Conservation (phyloP, 1,140 invertebrate genomes). For the Brevipalpus yothersi region DNA sequence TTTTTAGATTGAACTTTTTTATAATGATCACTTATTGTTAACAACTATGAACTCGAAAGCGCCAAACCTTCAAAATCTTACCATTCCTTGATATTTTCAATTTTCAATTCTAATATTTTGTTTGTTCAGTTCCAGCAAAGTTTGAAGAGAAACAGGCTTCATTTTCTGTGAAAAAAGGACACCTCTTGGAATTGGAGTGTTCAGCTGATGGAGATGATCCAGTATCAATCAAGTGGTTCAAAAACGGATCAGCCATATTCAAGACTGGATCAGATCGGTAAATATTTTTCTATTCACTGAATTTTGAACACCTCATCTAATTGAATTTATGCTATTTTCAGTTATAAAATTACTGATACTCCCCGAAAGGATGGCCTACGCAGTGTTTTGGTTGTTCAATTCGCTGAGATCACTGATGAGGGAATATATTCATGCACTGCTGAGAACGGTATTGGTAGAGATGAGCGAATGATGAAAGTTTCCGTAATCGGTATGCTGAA, state of each 20-base stretch:
- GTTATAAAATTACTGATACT: slow-evolving; percentile 14
- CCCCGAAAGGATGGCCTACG: slow-evolving; percentile 12
- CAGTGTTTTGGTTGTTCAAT: slow-evolving; percentile 44
- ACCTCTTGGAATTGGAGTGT: slow-evolving; percentile 73
- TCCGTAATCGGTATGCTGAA: slow-evolving; percentile 24
- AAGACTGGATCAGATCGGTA: slow-evolving; percentile 5
- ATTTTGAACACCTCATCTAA: no score
- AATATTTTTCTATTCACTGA: neutral
- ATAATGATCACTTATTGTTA: no score
- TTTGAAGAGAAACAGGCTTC: slow-evolving; percentile 76
- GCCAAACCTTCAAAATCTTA: no score
- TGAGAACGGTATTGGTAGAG: slow-evolving; percentile 63
- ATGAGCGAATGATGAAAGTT: slow-evolving; percentile 67
- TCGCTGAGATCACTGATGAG: slow-evolving; percentile 59
- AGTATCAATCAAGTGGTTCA: slow-evolving; percentile 64
- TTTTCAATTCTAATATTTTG: neutral
- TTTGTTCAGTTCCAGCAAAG: slow-evolving; percentile 52
- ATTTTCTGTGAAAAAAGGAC: slow-evolving; percentile 61
- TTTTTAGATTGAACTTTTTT: no score
- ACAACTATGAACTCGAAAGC: no score
- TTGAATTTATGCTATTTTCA: slow-evolving; percentile 5
- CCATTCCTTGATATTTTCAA: no score
- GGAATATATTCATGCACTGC: slow-evolving; percentile 64
- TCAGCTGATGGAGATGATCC: slow-evolving; percentile 86
- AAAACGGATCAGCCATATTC: slow-evolving; percentile 12